Conservation (phyloP, 1,140 invertebrate species). For the Apolygus lucorum region DNA sequence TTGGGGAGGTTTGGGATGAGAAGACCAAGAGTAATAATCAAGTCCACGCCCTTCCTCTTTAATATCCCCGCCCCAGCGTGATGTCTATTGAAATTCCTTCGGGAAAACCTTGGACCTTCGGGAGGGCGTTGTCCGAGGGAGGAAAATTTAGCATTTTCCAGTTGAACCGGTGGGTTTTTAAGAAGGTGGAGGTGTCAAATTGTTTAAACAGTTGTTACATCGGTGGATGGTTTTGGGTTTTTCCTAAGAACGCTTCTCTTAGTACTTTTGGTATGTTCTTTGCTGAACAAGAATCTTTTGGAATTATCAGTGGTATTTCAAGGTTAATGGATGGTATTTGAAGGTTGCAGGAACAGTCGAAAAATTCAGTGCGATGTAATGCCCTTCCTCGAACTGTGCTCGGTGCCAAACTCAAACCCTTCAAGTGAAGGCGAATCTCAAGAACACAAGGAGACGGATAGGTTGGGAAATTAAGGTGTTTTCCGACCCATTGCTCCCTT, state of each 20-base stretch:
- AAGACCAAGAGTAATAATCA: slow-evolving; percentile 11
- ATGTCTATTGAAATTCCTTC: slow-evolving; percentile 12
- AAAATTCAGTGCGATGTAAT: too few relatives aligned
- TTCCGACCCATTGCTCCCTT: not conserved
- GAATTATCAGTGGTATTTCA: not conserved
- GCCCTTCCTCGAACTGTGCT: too few relatives aligned
- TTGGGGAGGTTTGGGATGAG: not conserved
- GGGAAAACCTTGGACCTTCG: not conserved
- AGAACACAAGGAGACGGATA: too few relatives aligned
- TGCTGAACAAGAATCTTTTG: not conserved
- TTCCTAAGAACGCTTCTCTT: too few relatives aligned
- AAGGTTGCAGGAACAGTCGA: not conserved
- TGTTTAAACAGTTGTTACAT: too few relatives aligned
- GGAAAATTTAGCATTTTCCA: too few relatives aligned
- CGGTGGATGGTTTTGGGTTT: too few relatives aligned
- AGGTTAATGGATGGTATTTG: not conserved
- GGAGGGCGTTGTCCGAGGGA: not conserved
- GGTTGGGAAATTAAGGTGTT: too few relatives aligned
- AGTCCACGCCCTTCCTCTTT: slow-evolving; percentile 11
- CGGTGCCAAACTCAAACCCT: too few relatives aligned
- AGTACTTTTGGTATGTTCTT: not conserved
- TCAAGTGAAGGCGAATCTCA: too few relatives aligned
- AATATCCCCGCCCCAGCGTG: not conserved
- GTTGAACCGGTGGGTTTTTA: too few relatives aligned
- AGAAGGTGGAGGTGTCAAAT: too few relatives aligned